Evolutionary conservation across 2,113 vertebrate species (phyloP), one percentile per base, ranked within the genome.

Genomic region (Cephalophus harveyi): DNA sequence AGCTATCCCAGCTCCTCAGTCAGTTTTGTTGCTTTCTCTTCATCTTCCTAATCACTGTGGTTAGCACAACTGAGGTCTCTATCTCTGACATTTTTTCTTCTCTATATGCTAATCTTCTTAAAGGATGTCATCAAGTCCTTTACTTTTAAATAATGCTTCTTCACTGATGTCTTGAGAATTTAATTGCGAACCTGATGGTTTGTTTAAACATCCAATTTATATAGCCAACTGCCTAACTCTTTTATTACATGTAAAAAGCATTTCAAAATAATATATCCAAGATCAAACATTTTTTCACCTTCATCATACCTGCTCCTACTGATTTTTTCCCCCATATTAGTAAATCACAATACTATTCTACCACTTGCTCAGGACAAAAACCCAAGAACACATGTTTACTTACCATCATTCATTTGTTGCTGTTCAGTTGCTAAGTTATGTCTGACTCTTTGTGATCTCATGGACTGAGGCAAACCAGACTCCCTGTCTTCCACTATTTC

Each of bases 391-490:
- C 12, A 64, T 36, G 23, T 81, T 82, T 52, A 54, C 60, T 30
- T 87, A 27, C 12, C 19, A 57, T 40, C 17, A 33, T 81, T 59
- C 43, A 85, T 46, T 50, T 13, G 28, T 4, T 74, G 71, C 23
- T 43, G 11, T 43, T 74, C 71, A 43, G 71, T 43, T 3, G 1
- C 21, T 43, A 74, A 74, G 71, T 74, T 23, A 74, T 14, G 36
- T 74, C 71, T 74, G 36, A 74, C 71, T 74, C 0, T 74, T 74
- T 74, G 36, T 74, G 71, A 43, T 12, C 23, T 43, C 21, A 25
- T 14, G 5, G n/a, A 14, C 21, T 74, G 36, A 0, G 3, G 71
- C 36, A 74, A 0, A 1, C 12, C 11, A 43, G 36, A 43, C 36
- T 40, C 9, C 67, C 21, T 74, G 67, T 74, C 21, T 1, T 40